Evolutionary conservation across 1,140 invertebrate species (phyloP), one percentile per base, ranked within the genome.

Genomic region (Drosophila nannoptera): DNA sequence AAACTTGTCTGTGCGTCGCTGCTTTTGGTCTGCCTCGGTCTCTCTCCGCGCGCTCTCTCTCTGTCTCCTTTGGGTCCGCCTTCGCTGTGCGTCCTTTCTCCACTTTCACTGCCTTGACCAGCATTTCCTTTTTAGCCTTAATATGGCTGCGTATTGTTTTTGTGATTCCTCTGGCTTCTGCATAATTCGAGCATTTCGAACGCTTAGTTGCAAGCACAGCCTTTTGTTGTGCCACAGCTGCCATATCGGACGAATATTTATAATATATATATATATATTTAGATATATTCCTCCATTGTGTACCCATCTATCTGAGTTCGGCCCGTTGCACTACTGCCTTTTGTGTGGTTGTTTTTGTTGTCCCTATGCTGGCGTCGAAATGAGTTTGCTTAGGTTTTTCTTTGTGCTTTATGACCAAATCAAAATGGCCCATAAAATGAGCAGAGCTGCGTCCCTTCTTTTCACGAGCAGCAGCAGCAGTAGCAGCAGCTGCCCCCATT

Each of bases 111-210:
- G 68, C 68, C 62, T 70, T 70, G 68, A 70, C 68, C 68, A 70
- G 62, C 46, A 46, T 59, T 69, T 45, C 7, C 52, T 54, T 54
- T 63, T 63, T 53, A 55, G 59, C 77, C 43, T 4, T 11, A 45
- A 45, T 45, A 14, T 43, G 42, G 22, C 42, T 32, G 48, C 6
- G n/a, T 55, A 73, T 52, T 49, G 45, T 48, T 62, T 67, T 48
- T 9, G 43, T 22, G 56, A 43, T 48, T 40, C 8, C 56, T 77
- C 73, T 64, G 70, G 48, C 7, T 46, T 31, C 45, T 16, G 69
- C 65, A 80, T 81, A 77, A 77, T 76, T 76, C 62, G 22, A 56
- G 61, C 67, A 43, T 69, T 69, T 69, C 36, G 60, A 55, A 38
- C 52, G 66, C 66, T 12, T 68, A 33, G 14, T 8, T 60, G 42